Evolutionary conservation across 2,113 vertebrate genomes (phyloP).

Genomic region (Poicephalus meyeri): DNA sequence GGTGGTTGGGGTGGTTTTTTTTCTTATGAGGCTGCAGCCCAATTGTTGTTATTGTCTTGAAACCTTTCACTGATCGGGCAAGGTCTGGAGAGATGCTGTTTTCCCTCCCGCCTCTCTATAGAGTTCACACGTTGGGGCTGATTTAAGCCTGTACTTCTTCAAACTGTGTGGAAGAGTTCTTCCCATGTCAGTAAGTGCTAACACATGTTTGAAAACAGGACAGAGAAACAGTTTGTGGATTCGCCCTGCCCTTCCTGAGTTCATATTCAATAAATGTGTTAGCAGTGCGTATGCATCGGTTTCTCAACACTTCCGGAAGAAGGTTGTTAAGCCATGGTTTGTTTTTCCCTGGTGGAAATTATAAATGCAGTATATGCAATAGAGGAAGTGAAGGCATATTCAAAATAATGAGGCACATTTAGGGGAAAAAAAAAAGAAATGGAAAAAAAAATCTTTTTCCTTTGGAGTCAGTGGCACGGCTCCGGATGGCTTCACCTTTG

Average conservation of each 20-base stretch:
- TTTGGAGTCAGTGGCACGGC: background rate
- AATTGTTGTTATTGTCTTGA: background rate
- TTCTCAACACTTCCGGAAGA: slow-evolving; percentile 56
- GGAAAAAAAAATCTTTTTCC: background rate
- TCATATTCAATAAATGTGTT: slow-evolving; percentile 64
- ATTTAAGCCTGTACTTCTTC: slow-evolving; percentile 29
- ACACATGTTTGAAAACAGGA: slow-evolving; percentile 65
- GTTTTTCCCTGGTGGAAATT: slow-evolving; percentile 60
- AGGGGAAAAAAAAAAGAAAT: background rate
- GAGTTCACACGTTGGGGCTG: background rate
- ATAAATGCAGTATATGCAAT: slow-evolving; percentile 35
- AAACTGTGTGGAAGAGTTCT: slow-evolving; percentile 19
- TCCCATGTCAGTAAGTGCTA: slow-evolving; percentile 71
- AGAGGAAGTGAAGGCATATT: slow-evolving; percentile 48
- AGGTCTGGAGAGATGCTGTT: background rate
- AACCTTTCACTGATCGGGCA: background rate
- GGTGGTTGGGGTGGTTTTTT: background rate
- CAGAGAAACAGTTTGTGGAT: slow-evolving; percentile 51
- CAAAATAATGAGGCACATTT: slow-evolving; percentile 20
- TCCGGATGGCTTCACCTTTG: background rate
- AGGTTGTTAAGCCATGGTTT: slow-evolving; percentile 51
- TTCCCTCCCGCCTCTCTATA: background rate
- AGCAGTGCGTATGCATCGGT: slow-evolving; percentile 43
- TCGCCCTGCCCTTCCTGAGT: slow-evolving; percentile 54
- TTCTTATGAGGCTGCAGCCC: background rate